Base-by-base conservation (phyloP, 1,140 invertebrate genomes). In the Globodera ellingtonae region DNA sequence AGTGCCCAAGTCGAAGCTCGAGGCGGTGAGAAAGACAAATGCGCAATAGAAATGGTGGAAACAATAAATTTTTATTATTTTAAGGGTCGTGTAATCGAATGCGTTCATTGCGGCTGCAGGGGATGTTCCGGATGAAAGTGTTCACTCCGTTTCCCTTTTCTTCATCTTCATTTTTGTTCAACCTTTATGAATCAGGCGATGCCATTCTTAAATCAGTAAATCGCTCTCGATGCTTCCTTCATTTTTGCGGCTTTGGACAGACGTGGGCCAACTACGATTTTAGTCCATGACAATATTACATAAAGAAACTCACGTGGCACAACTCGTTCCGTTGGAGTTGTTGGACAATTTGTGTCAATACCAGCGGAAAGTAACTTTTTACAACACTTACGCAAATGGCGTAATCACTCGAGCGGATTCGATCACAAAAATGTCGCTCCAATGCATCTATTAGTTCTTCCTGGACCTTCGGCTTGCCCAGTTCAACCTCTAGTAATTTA, bases 1-100 rank as follows among this genome's bases (percentile, higher is more conserved):
- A 81, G 98, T 99, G 6, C 98, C 98, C 0, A 98, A 99, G 90
- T 94, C 94, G 52, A 99, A 99, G 91, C 90, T 99, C 10, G 97
- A 99, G 91, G 97, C 98, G 89, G 93, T 93, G 91, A 48, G 84
- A 79, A 50, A 8, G 50, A 13, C 56, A 62, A 18, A 24, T 24
- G 24, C 24, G 24, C 24, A 24, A 24, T 24, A 35, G 35, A 35
- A 35, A 35, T 35, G 35, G 35, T 35, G 35, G 35, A 35, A 35
- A 35, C 35, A 80, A 66, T 82, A 24, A 72, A 66, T 47, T 80
- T 82, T 48, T 82, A 71, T 76, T 65, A 8, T 35, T 44, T 70
- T n/a, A 70, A 83, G 75, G 85, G 82, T 18, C 82, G 87, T 35
- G 87, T 89, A n/a, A 89, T 89, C 75, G 87, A 89, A 81, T 89